These are phyloP conservation scores for Orthosia cruda DNA, from an alignment of 2,888 invertebrate genomes.

Conservation along the genomic window DNA sequence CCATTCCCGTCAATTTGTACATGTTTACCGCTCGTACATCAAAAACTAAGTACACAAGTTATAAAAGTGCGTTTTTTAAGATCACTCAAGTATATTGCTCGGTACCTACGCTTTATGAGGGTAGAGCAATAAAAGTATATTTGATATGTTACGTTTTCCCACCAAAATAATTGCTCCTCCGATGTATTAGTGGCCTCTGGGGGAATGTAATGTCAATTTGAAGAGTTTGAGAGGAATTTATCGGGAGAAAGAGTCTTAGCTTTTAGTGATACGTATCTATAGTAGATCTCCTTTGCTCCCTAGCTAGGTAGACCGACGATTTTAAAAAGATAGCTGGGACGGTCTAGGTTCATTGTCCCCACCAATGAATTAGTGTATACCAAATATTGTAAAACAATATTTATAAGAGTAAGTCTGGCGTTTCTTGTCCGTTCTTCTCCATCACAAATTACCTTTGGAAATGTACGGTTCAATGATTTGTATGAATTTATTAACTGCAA, in stretches of 20 bases:
- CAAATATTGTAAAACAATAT: too few species aligned
- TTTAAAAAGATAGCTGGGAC: too few species aligned
- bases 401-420: too few species aligned
- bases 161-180: constrained; percentile 59
- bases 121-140: constrained; percentile 59
- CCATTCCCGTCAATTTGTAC: constrained; percentile 51
- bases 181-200: constrained; percentile 29
- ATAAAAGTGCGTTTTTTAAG: constrained; percentile 60
- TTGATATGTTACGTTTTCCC: constrained; percentile 51
- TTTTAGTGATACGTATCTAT: not conserved
- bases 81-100: constrained; percentile 65
- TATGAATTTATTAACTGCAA: too few species aligned
- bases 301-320: too few species aligned
- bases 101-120: constrained; percentile 50
- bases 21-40: constrained; percentile 56
- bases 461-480: too few species aligned
- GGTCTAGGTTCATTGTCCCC: too few species aligned
- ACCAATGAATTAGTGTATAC: too few species aligned
- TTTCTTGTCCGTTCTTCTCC: too few species aligned
- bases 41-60: constrained; percentile 59
- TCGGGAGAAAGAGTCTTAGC: not conserved
- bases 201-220: constrained; percentile 52
- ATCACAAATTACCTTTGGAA: too few species aligned
- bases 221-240: constrained; percentile 45
- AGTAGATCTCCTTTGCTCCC: too few species aligned